These are phyloP conservation scores for Oncopeltus fasciatus DNA, from an alignment of 1,140 invertebrate species.

Conservation along the genomic window DNA sequence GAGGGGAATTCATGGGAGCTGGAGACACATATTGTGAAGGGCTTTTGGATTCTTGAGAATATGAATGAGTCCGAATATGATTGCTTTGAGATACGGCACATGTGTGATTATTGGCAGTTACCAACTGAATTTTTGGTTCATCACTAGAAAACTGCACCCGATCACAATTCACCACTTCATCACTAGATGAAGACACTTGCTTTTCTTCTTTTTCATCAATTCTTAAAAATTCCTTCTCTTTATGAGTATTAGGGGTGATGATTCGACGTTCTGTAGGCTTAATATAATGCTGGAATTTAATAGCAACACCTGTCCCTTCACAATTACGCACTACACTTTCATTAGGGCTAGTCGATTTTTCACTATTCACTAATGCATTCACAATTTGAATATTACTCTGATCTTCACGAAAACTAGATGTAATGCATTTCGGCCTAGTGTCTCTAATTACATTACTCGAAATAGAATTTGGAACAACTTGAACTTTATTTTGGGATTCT, in stretches of 20 bases:
- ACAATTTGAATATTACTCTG: constrained; percentile 15
- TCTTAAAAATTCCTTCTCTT: constrained; percentile 12
- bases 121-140: constrained; percentile 10
- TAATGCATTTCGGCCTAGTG: neutral
- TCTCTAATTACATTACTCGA: neutral
- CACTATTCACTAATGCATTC: constrained; percentile 1
- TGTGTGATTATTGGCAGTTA: constrained; percentile 12
- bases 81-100: constrained; percentile 11
- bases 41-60: constrained; percentile 16
- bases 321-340: neutral
- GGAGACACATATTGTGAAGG: constrained; percentile 14
- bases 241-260: neutral
- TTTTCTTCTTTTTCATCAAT: constrained; percentile 5
- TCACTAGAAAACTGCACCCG: constrained; percentile 9
- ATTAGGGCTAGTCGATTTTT: constrained; percentile 2
- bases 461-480: neutral
- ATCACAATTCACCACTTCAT: neutral
- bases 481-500: neutral
- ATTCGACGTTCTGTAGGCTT: constrained; percentile 9
- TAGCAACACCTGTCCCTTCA: neutral
- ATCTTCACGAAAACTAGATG: neutral
- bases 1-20: constrained; percentile 10
- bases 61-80: constrained; percentile 14
- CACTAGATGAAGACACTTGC: neutral
- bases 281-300: constrained; percentile 8